These are phyloP conservation scores for Melolontha melolontha DNA, from an alignment of 2,888 invertebrate genomes.

Conservation along the genomic window DNA sequence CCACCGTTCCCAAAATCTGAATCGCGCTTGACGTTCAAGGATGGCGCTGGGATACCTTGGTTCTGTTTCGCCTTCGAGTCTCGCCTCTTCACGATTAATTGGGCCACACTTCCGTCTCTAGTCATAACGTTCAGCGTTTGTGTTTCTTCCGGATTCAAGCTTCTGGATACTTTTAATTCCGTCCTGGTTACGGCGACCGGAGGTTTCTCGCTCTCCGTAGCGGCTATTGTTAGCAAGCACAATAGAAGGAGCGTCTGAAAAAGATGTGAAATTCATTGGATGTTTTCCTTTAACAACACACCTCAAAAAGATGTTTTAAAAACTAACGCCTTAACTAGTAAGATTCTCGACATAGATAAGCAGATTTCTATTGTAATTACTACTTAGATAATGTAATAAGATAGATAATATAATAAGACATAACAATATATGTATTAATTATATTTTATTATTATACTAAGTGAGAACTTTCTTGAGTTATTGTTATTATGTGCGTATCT, in stretches of 20 bases:
- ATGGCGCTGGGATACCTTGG: constrained; percentile 14
- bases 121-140: constrained; percentile 83
- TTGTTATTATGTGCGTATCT: not conserved
- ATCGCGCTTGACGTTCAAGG: constrained; percentile 14
- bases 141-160: constrained; percentile 80
- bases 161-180: constrained; percentile 81
- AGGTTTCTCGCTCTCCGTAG: constrained; percentile 60
- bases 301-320: not conserved
- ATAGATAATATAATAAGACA: not conserved
- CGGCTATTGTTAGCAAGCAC: constrained; percentile 54
- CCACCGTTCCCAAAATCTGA: constrained; percentile 21
- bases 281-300: not conserved
- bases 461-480: not conserved
- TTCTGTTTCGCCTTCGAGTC: constrained; percentile 67
- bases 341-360: constrained; percentile 22
- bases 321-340: not conserved
- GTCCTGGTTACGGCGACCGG: constrained; percentile 74
- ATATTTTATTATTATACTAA: not conserved
- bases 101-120: constrained; percentile 80
- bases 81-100: constrained; percentile 80
- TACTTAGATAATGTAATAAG: not conserved
- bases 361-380: constrained; percentile 6
- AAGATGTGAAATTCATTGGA: constrained; percentile 61
- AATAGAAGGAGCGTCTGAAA: constrained; percentile 68
- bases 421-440: not conserved